A percentile compares a stretch with the other conserved stretches of the same genome.
phyloP scores from a whole-genome alignment of 2,113 vertebrate genomes.

The Tenrec ecaudatus region DNA sequence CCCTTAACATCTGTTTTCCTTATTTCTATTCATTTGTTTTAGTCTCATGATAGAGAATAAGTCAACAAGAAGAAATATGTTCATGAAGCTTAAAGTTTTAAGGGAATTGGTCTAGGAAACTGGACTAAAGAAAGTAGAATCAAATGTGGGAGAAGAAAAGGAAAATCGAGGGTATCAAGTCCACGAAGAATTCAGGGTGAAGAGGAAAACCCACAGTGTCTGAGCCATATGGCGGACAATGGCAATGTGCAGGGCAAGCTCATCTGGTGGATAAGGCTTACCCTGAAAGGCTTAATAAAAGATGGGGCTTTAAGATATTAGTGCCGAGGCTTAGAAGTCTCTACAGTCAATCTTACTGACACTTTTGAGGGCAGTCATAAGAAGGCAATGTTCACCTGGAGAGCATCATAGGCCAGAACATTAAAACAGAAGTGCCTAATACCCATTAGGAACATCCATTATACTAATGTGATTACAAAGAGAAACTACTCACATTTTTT shows the following conservation, averaged over 20 bases:
- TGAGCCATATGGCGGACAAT: not conserved
- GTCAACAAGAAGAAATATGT: not conserved
- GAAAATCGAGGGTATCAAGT: not conserved
- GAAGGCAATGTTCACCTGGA: not conserved
- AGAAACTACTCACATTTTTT: not conserved
- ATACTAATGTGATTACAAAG: not conserved
- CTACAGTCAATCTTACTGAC: not conserved
- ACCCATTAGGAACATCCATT: not conserved
- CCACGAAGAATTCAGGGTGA: not conserved
- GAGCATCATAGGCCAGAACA: not conserved
- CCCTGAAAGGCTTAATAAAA: not conserved
- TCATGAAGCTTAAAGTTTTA: not conserved
- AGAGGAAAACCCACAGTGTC: not conserved
- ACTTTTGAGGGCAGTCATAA: not conserved
- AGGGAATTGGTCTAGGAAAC: not conserved
- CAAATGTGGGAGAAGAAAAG: not conserved
- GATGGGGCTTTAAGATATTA: not conserved
- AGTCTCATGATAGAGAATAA: not conserved
- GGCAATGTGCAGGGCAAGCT: not conserved
- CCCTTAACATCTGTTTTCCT: not conserved
- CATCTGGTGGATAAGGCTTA: not conserved
- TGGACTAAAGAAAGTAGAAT: not conserved
- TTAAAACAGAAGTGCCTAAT: not conserved
- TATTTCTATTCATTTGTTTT: constrained; percentile 36
- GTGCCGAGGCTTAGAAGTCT: not conserved